These are phyloP conservation scores for Acropternis orthonyx DNA, from an alignment of 2,797 vertebrate species.

Conservation along the genomic window DNA sequence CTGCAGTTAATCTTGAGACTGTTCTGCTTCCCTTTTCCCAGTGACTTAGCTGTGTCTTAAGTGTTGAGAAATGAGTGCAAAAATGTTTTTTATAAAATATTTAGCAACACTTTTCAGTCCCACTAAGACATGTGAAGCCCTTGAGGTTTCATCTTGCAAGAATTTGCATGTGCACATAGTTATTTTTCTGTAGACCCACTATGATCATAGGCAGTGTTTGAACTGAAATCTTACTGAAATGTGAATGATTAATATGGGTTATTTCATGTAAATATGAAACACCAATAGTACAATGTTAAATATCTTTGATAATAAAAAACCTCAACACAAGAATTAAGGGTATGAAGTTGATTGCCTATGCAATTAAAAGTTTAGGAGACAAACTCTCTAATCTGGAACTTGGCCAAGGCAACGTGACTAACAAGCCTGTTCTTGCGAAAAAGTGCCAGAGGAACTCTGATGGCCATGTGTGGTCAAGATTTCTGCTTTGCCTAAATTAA, in stretches of 20 bases:
- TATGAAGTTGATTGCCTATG: background rate
- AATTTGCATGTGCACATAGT: background rate
- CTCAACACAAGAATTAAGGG: background rate
- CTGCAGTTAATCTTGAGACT: background rate
- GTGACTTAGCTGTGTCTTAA: background rate
- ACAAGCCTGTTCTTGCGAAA: background rate
- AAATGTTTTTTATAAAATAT: conserved; percentile 37
- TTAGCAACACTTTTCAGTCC: background rate
- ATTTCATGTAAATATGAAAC: background rate
- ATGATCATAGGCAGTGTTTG: accelerated
- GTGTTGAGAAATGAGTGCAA: background rate
- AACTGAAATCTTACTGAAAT: background rate
- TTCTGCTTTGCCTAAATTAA: conserved; percentile 37
- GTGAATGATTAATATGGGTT: background rate
- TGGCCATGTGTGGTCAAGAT: conserved; percentile 21
- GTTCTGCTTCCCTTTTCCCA: background rate
- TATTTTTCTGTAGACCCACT: background rate
- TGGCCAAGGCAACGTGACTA: background rate
- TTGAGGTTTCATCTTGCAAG: background rate
- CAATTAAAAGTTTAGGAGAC: conserved; percentile 26
- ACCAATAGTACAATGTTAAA: background rate
- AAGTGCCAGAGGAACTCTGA: background rate
- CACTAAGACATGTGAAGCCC: background rate
- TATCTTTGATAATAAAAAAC: background rate
- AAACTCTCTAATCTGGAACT: background rate